A percentile compares a stretch with the other conserved stretches of the same genome.
Evolutionary conservation across 2,113 vertebrate species (phyloP).

Genomic region (Meriones unguiculatus): DNA sequence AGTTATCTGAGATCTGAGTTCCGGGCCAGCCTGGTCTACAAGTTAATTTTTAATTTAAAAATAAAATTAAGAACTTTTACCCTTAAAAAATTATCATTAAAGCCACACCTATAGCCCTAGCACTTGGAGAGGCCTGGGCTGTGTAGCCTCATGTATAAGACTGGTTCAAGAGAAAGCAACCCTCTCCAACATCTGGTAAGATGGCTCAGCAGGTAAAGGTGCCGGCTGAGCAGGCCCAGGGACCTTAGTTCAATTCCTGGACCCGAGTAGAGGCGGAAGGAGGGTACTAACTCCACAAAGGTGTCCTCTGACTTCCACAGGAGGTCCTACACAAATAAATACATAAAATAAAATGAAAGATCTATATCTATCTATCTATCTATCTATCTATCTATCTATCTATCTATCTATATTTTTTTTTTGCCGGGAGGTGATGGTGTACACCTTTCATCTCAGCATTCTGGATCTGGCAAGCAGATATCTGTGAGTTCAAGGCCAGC

Average conservation of each 20-base stretch:
- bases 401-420: too few relatives aligned
- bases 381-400: too few relatives aligned
- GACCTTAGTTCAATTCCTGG: background rate
- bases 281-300: background rate
- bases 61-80: too few relatives aligned
- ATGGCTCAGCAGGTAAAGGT: background rate
- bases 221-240: background rate
- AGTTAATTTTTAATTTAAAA: background rate
- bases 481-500: background rate
- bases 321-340: background rate
- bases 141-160: background rate
- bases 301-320: background rate
- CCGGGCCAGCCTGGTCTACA: background rate
- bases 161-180: background rate
- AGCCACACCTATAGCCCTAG: background rate
- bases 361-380: too few relatives aligned
- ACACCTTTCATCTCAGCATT: too few relatives aligned
- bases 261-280: background rate
- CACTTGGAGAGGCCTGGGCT: background rate
- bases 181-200: background rate
- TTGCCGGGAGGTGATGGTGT: accelerated
- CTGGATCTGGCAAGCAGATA: too few relatives aligned
- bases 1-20: background rate
- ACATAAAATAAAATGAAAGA: too few relatives aligned
- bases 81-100: background rate